phyloP scores from a whole-genome alignment of 2,888 invertebrate species.

The Exephanes ischioxanthus region DNA sequence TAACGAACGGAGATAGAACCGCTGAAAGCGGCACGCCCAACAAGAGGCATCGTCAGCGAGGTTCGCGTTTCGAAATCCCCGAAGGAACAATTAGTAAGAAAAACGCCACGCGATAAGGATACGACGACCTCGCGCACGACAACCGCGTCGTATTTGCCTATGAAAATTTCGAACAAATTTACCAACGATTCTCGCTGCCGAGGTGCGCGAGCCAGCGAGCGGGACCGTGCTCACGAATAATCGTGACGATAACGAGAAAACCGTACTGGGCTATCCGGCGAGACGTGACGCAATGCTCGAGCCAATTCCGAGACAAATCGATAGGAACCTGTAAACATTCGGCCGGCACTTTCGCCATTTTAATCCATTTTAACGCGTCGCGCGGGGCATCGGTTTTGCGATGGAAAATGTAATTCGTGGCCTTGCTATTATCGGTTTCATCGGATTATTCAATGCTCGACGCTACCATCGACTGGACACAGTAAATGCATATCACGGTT shows the following conservation, averaged over 20 bases:
- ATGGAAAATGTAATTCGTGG: neutral
- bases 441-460: conserved; percentile 8
- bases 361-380: neutral
- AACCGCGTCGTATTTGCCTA: neutral
- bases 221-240: neutral
- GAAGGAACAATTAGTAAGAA: conserved; percentile 7
- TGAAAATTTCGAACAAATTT: conserved; percentile 2
- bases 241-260: conserved; percentile 7
- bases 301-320: conserved; percentile 44
- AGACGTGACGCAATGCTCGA: conserved; percentile 32
- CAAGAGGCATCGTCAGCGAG: neutral
- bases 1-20: neutral
- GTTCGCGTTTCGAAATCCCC: conserved; percentile 12
- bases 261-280: neutral
- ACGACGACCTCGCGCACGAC: neutral
- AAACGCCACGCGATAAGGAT: conserved; percentile 15
- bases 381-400: no score
- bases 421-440: neutral
- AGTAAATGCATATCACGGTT: no score
- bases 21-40: conserved; percentile 5
- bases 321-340: conserved; percentile 35
- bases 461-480: neutral
- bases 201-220: neutral
- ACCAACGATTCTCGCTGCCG: neutral
- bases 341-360: conserved; percentile 9